Percentiles rank a stretch among this genome's conserved stretches.
These are phyloP conservation scores for Anas bahamensis DNA, from an alignment of 2,797 vertebrate genomes.

Conservation along the genomic window DNA sequence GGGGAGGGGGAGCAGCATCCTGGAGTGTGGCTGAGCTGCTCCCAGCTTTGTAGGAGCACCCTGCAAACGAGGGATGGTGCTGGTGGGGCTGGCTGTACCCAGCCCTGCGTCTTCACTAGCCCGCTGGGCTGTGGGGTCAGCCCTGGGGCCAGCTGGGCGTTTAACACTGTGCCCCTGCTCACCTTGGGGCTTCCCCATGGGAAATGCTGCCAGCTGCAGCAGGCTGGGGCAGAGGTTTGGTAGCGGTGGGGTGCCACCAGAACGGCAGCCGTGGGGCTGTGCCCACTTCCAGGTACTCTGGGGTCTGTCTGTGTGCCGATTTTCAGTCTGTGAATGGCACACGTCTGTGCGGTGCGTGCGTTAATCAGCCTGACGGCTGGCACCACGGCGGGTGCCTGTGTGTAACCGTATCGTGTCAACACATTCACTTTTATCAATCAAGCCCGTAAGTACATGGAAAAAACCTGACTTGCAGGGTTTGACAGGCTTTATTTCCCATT, in stretches of 20 bases:
- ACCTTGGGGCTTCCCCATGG: neutral
- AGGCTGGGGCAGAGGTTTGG: neutral
- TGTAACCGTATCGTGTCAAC: neutral
- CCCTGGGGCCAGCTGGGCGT: neutral
- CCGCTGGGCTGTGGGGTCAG: neutral
- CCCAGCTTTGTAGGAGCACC: neutral
- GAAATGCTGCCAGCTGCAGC: neutral
- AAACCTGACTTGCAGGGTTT: fast-evolving
- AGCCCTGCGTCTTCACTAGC: neutral
- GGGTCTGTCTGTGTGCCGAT: neutral
- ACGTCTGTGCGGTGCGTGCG: neutral
- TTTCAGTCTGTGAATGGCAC: neutral
- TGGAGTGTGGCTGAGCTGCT: fast-evolving
- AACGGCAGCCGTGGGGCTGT: neutral
- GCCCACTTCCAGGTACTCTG: neutral
- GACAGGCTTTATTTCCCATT: neutral
- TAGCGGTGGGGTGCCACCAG: neutral
- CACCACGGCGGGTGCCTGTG: neutral
- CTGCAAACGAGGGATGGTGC: neutral
- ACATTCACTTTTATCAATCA: conserved; percentile 4
- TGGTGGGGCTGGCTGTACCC: neutral
- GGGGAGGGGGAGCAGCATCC: neutral
- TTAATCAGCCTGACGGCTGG: neutral
- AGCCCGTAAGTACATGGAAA: neutral
- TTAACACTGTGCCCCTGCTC: neutral